Base-by-base conservation (phyloP, 2,113 vertebrate genomes). In the Struthio camelus region DNA sequence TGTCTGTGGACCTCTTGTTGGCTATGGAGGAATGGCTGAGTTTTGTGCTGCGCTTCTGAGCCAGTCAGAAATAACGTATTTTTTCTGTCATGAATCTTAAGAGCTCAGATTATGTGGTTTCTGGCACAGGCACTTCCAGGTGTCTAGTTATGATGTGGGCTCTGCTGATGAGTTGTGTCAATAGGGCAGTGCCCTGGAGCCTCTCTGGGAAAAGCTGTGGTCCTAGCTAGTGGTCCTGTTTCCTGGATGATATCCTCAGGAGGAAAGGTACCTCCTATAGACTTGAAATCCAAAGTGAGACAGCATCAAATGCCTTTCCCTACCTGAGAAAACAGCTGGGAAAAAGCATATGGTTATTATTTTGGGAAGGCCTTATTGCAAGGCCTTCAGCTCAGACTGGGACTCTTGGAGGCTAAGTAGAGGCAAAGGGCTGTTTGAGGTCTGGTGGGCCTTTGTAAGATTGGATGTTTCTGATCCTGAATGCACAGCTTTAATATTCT, bases 281-380 rank as follows among this genome's bases (percentile, higher is more conserved):
- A 56, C 15, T 6, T 84, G 28, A 76, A 34, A 89, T 83, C 23
- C 40, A 72, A 59, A 67, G 14, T 23, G 64, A 80, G 53, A 22
- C 28, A 44, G 2, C 78, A 79, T 48, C 28, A 8, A 2, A 2
- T 38, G 10, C 17, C 27, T 73, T 4, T 1, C 3, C 4, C 18
- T 50, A 27, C 27, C 46, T 59, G 61, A 81, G 64, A 69, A 73
- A 91, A 73, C 16, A n/a, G 23, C 10, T 27, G 46, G 42, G 51
- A 30, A 50, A 77, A 59, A 34, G 36, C 34, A 48, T 2, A 0
- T 6, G 19, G 20, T 42, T 87, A 65, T 77, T 64, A 10, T 25
- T 80, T 83, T 71, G 53, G 48, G 25, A 59, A 19, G 11, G 9
- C 7, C 2, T 67, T 69, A 4, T 78, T 78, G 16, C 10, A 83